Percentiles rank a stretch among this genome's conserved stretches.
phyloP scores from a whole-genome alignment of 37 sponge, comb jelly and placozoan genomes.

The Petrosia ficiformis region DNA sequence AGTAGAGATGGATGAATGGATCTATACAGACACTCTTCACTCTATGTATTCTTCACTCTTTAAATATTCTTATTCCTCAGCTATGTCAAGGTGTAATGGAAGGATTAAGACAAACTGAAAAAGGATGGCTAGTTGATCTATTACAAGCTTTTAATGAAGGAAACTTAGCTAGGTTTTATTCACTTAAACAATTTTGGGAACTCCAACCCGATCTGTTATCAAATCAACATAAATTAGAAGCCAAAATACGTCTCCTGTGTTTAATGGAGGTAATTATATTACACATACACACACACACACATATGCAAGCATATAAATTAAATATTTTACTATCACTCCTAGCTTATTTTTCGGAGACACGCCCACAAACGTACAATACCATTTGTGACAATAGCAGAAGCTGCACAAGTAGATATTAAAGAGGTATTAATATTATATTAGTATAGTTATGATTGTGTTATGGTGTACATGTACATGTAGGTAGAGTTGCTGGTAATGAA shows the following conservation, averaged over 20 bases:
- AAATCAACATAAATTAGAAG: constrained; percentile 25
- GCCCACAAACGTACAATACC: constrained; percentile 54
- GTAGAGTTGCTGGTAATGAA: constrained; percentile 91
- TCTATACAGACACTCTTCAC: neutral
- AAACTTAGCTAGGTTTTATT: constrained; percentile 30
- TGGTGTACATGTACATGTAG: constrained; percentile 5
- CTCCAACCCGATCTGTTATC: constrained; percentile 49
- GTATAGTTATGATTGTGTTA: neutral
- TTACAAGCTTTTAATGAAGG: constrained; percentile 83
- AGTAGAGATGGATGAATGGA: neutral
- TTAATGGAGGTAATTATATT: constrained; percentile 49
- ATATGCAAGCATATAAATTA: too few relatives aligned
- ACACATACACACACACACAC: too few relatives aligned
- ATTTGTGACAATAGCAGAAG: constrained; percentile 41
- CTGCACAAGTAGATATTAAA: constrained; percentile 21
- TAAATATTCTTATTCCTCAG: constrained; percentile 19
- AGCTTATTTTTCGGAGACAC: constrained; percentile 61
- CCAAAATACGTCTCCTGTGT: constrained; percentile 53
- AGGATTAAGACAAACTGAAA: constrained; percentile 58
- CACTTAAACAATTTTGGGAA: constrained; percentile 22
- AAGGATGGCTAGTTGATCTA: constrained; percentile 74
- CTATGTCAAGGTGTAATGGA: constrained; percentile 79
- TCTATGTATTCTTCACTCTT: neutral
- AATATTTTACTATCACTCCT: constrained; percentile 10
- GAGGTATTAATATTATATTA: constrained; percentile 7